Evolutionary conservation across 2,888 invertebrate genomes (phyloP).

Genomic region (Siphlonurus alternatus): DNA sequence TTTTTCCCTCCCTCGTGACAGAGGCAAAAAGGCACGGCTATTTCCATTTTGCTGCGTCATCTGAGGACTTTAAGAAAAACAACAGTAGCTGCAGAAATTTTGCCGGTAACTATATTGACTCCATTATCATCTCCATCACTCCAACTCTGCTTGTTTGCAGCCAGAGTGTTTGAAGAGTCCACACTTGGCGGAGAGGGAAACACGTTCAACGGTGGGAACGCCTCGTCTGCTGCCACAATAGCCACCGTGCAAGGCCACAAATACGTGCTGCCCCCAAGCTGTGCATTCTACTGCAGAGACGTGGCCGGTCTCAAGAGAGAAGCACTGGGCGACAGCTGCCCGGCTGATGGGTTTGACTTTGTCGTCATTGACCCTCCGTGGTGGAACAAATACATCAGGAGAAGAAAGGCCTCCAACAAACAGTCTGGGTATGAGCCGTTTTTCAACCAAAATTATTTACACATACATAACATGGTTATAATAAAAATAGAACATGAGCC

Average conservation of each 20-base stretch:
- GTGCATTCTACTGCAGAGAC: not conserved
- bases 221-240: not conserved
- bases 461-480: too few relatives aligned
- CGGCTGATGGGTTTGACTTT: conserved; percentile 42
- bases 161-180: not conserved
- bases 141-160: too few relatives aligned
- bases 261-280: not conserved
- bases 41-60: not conserved
- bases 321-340: not conserved
- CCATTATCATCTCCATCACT: too few relatives aligned
- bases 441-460: not conserved
- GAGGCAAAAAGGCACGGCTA: not conserved
- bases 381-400: conserved; percentile 86
- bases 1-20: not conserved
- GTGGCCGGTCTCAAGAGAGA: not conserved
- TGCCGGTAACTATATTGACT: too few relatives aligned
- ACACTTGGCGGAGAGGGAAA: not conserved
- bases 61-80: not conserved
- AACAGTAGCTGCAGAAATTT: not conserved
- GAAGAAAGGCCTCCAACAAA: conserved; percentile 44
- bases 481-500: too few relatives aligned
- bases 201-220: not conserved
- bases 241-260: not conserved
- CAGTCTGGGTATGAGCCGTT: conserved; percentile 37
- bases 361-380: conserved; percentile 90